Base-by-base conservation (phyloP, 2,888 invertebrate genomes). In the Orthonevra nobilis region DNA sequence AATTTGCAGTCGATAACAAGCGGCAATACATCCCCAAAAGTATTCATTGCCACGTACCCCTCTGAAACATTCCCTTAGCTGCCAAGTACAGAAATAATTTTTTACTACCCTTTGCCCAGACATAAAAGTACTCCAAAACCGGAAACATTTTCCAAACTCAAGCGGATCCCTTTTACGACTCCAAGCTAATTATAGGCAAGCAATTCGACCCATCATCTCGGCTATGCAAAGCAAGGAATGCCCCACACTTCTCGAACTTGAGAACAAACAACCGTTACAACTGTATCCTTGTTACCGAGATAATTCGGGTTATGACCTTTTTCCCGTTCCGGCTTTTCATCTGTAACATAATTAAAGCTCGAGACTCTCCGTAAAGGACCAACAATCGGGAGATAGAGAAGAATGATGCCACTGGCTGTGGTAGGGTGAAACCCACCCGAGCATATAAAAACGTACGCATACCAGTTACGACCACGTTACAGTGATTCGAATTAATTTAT, bases 401-500 rank as follows among this genome's bases (percentile, higher is more conserved):
- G n/a, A n/a, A n/a, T n/a, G n/a, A n/a, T n/a, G n/a, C n/a, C n/a
- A n/a, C n/a, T n/a, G 42, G 26, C 34, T 68, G 15, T 23, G 42
- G 17, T 48, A 17, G 28, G 28, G 19, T 42, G 30, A 36, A 28
- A 54, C 46, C 50, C 50, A 52, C 48, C 12, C 46, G 28, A 63
- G 54, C 23, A 73, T 50, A 66, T 68, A 68, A 54, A 73, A 73
- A 66, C 60, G 64, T 64, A 73, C 66, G 73, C 73, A 79, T 79
- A 40, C 60, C 66, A 19, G 66, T 79, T 66, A 81, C 75, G 75
- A 75, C 75, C 75, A 75, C 75, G 61, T 81, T 77, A 77, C 82
- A 73, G 81, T 81, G 81, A 82, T 82, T 82, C 79, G 81, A 82
- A 82, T 82, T 82, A 81, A 82, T 82, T 81, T 81, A 77, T 81